Percentiles rank a stretch among this genome's conserved stretches.
Evolutionary conservation across 2,797 vertebrate species (phyloP).

Genomic region (Champsocephalus gunnari): DNA sequence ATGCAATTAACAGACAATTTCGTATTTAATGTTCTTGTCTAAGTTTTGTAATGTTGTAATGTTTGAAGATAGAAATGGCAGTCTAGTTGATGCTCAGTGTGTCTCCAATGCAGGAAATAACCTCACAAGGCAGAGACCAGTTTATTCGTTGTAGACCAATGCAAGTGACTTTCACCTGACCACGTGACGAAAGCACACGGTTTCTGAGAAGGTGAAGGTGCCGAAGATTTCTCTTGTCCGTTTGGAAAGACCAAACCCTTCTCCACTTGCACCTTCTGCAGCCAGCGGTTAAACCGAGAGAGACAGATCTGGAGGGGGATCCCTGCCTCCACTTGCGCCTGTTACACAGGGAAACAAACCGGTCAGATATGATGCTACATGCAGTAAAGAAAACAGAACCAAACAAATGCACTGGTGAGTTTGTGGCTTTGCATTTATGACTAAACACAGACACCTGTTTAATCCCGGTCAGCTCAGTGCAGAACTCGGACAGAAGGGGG

Average conservation of each 20-base stretch:
- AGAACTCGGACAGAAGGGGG: conserved; percentile 90
- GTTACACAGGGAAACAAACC: conserved; percentile 36
- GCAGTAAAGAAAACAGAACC: fast-evolving
- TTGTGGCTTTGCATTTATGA: not conserved
- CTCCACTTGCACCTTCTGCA: conserved; percentile 87
- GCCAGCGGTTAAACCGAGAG: conserved; percentile 92
- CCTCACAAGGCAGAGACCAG: not conserved
- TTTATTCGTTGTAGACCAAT: not conserved
- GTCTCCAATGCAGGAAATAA: not conserved
- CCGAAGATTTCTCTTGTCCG: conserved; percentile 44
- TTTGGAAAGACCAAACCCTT: conserved; percentile 84
- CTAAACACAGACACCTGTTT: conserved; percentile 83
- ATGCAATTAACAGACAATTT: not conserved
- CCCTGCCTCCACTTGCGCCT: conserved; percentile 92
- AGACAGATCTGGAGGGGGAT: conserved; percentile 92
- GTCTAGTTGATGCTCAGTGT: not conserved
- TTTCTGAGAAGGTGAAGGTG: conserved; percentile 71
- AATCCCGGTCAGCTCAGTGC: conserved; percentile 93
- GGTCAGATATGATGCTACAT: not conserved
- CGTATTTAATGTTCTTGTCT: not conserved
- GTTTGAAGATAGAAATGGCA: not conserved
- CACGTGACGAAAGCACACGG: conserved; percentile 92
- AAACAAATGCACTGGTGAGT: not conserved
- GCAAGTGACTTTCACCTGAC: conserved; percentile 87
- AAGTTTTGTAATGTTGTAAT: not conserved